Evolutionary conservation across 2,888 invertebrate genomes (phyloP), one percentile per base, ranked within the genome.

Genomic region (Chelonus formosanus): DNA sequence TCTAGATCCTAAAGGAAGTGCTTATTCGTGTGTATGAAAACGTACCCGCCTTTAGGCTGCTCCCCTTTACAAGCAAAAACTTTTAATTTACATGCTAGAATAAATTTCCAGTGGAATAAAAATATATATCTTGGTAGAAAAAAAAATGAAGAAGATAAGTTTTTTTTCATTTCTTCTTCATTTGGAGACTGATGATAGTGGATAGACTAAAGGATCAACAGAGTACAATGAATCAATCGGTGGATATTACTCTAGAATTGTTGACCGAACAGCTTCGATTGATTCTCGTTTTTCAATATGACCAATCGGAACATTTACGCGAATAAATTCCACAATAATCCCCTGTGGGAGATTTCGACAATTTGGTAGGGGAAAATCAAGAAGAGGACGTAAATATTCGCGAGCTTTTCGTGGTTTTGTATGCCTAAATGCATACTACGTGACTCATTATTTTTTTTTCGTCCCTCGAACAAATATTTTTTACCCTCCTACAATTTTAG

Each of bases 371-470:
- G 31, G 35, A n/a, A 50, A 36, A 10, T 6, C 10, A 52, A 52
- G 10, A 60, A 52, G 36, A 43, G 32, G 50, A n/a, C 10, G 59
- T 44, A 59, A 32, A 57, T 44, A 57, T 45, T n/a, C 44, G 34
- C 34, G 44, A n/a, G 35, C 45, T 50, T 62, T 64, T 53, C 59
- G 0, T 53, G 31, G 31, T 45, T 32, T 54, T 40, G 35, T 48
- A 63, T 36, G 40, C 48, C 65, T 57, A 67, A 40, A 69, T 65
- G 70, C 71, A 75, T 74, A 70, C 72, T 63, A 74, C 78, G 77
- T 80, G 80, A 81, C 78, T 82, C 80, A 80, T 82, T 80, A 81
- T 82, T 82, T 80, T 74, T 74, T 73, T 67, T 59, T 63, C 73
- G 75, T 74, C 74, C 63, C 71, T 74, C 75, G 73, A 69, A 57